Conservation (phyloP, 2,113 vertebrate species). For the Amia ocellicauda region DNA sequence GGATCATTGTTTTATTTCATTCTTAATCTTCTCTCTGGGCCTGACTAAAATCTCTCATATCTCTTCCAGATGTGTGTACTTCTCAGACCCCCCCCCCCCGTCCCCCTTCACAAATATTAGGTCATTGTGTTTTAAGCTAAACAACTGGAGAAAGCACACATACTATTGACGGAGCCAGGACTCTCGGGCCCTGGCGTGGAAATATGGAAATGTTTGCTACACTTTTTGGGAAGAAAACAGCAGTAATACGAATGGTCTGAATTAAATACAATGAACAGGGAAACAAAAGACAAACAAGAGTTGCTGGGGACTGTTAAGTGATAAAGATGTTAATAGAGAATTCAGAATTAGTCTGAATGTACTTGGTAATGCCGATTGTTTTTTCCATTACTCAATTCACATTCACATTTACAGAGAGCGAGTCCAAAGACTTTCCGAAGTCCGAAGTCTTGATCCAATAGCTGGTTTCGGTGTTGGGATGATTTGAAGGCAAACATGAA, state of each 20-base stretch:
- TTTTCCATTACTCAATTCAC: not conserved
- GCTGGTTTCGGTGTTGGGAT: too few species aligned
- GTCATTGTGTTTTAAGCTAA: slow-evolving; percentile 29
- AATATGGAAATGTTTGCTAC: slow-evolving; percentile 39
- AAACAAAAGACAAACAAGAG: slow-evolving; percentile 21
- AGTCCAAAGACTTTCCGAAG: slow-evolving; percentile 3
- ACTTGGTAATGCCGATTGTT: not conserved
- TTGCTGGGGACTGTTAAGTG: slow-evolving; percentile 15
- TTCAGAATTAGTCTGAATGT: not conserved
- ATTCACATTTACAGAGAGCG: not conserved
- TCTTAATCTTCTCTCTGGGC: slow-evolving; percentile 22
- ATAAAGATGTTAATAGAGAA: slow-evolving; percentile 1
- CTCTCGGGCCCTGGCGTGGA: slow-evolving; percentile 25
- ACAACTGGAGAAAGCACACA: slow-evolving; percentile 25
- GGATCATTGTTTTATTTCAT: slow-evolving; percentile 23
- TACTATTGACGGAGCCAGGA: slow-evolving; percentile 18
- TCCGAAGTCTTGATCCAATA: too few species aligned
- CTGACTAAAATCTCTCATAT: slow-evolving; percentile 25
- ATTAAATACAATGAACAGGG: slow-evolving; percentile 22
- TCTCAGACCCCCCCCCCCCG: slow-evolving; percentile 6
- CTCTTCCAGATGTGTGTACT: slow-evolving; percentile 24
- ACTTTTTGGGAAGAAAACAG: slow-evolving; percentile 14
- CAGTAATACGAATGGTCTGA: slow-evolving; percentile 28
- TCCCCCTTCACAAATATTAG: slow-evolving; percentile 26
- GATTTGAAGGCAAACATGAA: not conserved